phyloP scores from a whole-genome alignment of 2,888 invertebrate species.

The Xanthia togata region DNA sequence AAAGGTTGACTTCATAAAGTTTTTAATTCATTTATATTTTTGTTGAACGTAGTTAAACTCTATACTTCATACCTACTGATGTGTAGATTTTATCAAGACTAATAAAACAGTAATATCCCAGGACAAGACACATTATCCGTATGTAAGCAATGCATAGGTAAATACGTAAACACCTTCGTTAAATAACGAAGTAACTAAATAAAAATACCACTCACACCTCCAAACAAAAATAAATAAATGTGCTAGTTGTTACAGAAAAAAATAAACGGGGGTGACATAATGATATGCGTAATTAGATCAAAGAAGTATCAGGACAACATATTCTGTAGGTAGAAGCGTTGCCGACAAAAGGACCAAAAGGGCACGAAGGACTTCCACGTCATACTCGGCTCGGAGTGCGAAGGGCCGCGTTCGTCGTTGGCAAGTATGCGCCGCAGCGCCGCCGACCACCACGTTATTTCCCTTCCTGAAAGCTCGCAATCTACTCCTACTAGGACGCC shows the following conservation, averaged over 20 bases:
- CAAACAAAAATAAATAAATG: constrained; percentile 37
- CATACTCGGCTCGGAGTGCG: constrained; percentile 40
- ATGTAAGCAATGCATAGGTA: constrained; percentile 3
- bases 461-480: constrained; percentile 93
- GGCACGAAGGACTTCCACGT: constrained; percentile 62
- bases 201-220: constrained; percentile 4
- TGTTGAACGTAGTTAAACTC: background rate
- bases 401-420: constrained; percentile 54
- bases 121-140: background rate
- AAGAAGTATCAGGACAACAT: constrained; percentile 88
- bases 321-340: constrained; percentile 71
- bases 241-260: constrained; percentile 32
- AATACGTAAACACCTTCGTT: background rate
- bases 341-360: constrained; percentile 64
- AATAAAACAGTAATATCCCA: background rate
- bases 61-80: background rate
- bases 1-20: background rate
- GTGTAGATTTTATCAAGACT: background rate
- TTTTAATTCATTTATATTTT: background rate
- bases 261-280: constrained; percentile 73
- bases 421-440: constrained; percentile 72
- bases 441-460: constrained; percentile 74
- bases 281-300: constrained; percentile 91
- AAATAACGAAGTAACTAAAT: background rate
- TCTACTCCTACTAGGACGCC: constrained; percentile 90